Conservation (phyloP, 2,888 invertebrate genomes). For the Agrochola macilenta region DNA sequence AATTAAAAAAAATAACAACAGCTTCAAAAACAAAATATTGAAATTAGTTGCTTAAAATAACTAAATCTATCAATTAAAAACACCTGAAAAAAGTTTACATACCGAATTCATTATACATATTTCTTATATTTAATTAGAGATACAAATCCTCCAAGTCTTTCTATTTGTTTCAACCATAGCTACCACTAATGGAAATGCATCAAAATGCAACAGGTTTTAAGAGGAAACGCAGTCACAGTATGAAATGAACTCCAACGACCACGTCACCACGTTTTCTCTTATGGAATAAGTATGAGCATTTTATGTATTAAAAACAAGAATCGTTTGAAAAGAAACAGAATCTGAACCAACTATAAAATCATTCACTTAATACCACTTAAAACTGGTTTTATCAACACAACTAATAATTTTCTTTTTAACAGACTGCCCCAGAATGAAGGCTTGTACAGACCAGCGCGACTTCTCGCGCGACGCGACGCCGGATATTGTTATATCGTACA, state of each 20-base stretch:
- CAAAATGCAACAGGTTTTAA: background rate
- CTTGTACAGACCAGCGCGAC: too few species aligned
- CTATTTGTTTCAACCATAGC: background rate
- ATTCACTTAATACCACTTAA: background rate
- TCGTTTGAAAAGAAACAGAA: background rate
- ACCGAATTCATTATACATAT: background rate
- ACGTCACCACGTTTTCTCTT: background rate
- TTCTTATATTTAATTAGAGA: slow-evolving; percentile 22
- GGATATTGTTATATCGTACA: too few species aligned
- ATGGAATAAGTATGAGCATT: background rate
- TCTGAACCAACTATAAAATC: background rate
- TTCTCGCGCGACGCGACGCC: too few species aligned
- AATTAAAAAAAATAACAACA: too few species aligned
- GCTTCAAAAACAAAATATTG: too few species aligned
- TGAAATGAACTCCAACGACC: background rate
- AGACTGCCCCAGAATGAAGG: background rate
- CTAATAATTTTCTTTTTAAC: too few species aligned
- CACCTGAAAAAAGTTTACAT: too few species aligned
- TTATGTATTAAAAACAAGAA: background rate
- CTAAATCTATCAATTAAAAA: too few species aligned
- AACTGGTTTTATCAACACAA: background rate
- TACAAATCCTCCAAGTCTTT: slow-evolving; percentile 29
- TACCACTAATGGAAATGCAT: slow-evolving; percentile 8
- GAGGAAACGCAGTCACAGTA: background rate
- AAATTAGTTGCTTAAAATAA: too few species aligned